These are phyloP conservation scores for Trimorus sp. DNA, from an alignment of 2,888 invertebrate genomes.

Conservation along the genomic window DNA sequence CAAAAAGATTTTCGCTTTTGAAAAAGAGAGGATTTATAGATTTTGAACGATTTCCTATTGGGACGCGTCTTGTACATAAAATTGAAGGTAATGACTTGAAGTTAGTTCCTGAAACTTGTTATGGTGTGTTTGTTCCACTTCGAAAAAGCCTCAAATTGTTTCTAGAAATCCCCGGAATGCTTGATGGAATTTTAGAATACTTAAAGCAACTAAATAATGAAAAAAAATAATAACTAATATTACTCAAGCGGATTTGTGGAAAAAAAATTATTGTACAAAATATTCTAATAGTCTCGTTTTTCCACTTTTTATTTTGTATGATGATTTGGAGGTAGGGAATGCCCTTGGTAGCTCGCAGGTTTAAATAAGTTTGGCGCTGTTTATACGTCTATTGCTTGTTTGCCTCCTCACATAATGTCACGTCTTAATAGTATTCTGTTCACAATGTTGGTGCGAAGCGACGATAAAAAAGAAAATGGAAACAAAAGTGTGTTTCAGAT, in stretches of 20 bases:
- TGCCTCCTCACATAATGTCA: too few species aligned
- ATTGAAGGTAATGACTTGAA: not conserved
- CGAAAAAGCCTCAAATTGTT: constrained; percentile 5
- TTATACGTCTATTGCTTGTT: too few species aligned
- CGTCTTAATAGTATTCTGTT: too few species aligned
- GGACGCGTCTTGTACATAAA: not conserved
- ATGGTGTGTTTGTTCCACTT: constrained; percentile 13
- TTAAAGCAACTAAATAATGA: not conserved
- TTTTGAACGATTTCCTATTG: constrained; percentile 4
- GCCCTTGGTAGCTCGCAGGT: too few species aligned
- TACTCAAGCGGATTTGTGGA: not conserved
- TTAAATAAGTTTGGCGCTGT: too few species aligned
- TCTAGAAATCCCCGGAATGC: constrained; percentile 14
- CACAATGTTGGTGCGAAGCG: too few species aligned
- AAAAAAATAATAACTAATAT: not conserved
- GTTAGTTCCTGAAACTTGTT: constrained; percentile 5
- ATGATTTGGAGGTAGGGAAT: constrained; percentile 3
- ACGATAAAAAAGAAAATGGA: too few species aligned
- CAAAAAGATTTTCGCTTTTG: constrained; percentile 2
- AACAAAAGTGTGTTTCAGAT: not conserved
- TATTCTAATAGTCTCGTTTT: not conserved
- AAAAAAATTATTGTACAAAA: not conserved
- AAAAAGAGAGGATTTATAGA: not conserved
- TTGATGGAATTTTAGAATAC: constrained; percentile 16
- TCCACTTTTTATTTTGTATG: not conserved